Conservation (phyloP, 2,888 invertebrate genomes). For the Esperia sulphurella region DNA sequence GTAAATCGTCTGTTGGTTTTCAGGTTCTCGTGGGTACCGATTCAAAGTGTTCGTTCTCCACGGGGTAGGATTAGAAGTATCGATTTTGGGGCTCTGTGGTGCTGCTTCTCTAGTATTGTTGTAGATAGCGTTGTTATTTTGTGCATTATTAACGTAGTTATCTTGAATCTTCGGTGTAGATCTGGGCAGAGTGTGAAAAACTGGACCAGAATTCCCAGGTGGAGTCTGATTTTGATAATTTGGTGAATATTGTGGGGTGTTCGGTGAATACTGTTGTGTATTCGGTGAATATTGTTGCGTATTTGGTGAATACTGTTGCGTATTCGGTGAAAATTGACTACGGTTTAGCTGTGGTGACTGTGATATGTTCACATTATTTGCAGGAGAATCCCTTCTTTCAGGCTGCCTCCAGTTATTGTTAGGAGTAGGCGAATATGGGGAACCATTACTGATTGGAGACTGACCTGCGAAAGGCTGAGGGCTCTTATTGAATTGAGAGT, state of each 20-base stretch:
- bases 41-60: conserved; percentile 66
- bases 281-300: too few relatives aligned
- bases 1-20: conserved; percentile 40
- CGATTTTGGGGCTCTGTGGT: conserved; percentile 37
- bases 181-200: conserved; percentile 62
- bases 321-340: conserved; percentile 41
- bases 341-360: conserved; percentile 36
- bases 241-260: conserved; percentile 36
- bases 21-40: conserved; percentile 47
- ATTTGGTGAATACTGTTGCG: conserved; percentile 44
- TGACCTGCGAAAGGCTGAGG: conserved; percentile 66
- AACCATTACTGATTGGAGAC: conserved; percentile 49
- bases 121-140: conserved; percentile 43
- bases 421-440: conserved; percentile 61
- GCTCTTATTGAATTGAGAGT: conserved; percentile 74
- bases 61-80: conserved; percentile 44
- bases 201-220: conserved; percentile 37
- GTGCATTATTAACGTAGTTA: conserved; percentile 26
- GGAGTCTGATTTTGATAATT: conserved; percentile 45
- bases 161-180: conserved; percentile 53
- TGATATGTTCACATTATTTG: conserved; percentile 36
- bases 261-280: too few relatives aligned
- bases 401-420: conserved; percentile 73
- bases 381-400: conserved; percentile 65
- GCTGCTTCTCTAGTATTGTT: conserved; percentile 41